These are phyloP conservation scores for Orbicella faveolata DNA, from an alignment of 64 coral and sea anemone species.

Conservation along the genomic window DNA sequence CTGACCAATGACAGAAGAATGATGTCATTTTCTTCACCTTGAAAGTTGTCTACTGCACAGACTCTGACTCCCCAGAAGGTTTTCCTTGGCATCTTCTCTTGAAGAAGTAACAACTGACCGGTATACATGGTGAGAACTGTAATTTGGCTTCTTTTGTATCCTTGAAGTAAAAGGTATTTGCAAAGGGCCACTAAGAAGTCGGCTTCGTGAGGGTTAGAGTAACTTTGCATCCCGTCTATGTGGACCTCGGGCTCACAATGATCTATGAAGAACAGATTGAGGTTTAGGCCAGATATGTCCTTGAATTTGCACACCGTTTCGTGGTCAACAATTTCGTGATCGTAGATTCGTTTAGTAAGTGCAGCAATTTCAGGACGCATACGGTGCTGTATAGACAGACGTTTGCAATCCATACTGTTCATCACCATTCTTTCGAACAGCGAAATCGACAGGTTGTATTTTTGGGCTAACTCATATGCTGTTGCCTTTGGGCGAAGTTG, in stretches of 20 bases:
- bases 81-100: conserved; percentile 65
- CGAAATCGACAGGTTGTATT: conserved; percentile 83
- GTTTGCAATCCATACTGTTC: conserved; percentile 79
- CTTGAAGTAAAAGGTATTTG: conserved; percentile 73
- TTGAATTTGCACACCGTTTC: conserved; percentile 69
- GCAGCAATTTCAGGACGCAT: conserved; percentile 79
- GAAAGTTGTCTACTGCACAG: conserved; percentile 79
- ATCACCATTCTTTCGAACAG: conserved; percentile 88
- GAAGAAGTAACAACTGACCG: conserved; percentile 77
- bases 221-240: conserved; percentile 62
- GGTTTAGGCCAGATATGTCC: conserved; percentile 50
- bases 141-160: conserved; percentile 58
- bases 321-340: conserved; percentile 75
- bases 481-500: conserved; percentile 83
- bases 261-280: conserved; percentile 82
- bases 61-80: conserved; percentile 67
- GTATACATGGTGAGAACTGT: conserved; percentile 88
- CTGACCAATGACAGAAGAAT: conserved; percentile 79
- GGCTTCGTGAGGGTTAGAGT: conserved; percentile 80
- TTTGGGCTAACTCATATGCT: conserved; percentile 68
- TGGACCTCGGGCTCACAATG: conserved; percentile 49
- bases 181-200: conserved; percentile 71
- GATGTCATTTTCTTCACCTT: conserved; percentile 86
- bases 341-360: conserved; percentile 73
- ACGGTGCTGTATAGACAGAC: conserved; percentile 72